These are phyloP conservation scores for Silurus aristotelis DNA, from an alignment of 2,797 vertebrate genomes.

Conservation along the genomic window DNA sequence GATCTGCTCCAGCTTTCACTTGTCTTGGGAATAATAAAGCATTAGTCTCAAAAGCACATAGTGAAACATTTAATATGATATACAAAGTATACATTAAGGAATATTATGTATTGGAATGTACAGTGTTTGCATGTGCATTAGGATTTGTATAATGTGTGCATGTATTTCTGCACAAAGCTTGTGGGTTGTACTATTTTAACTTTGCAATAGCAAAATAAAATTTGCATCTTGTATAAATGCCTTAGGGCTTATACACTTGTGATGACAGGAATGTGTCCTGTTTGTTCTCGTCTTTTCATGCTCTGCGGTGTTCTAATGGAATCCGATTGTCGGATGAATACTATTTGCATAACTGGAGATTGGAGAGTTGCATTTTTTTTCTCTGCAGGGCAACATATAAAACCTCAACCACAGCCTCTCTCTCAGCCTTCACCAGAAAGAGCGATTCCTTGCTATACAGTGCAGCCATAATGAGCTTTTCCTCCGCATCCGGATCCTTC, in stretches of 20 bases:
- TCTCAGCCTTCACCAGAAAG: conserved; percentile 43
- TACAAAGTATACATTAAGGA: neutral
- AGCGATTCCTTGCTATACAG: conserved; percentile 15
- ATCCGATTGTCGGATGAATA: neutral
- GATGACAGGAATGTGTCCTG: conserved; percentile 35
- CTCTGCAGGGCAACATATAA: conserved; percentile 65
- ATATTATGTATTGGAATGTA: neutral
- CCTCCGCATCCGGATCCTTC: conserved; percentile 33
- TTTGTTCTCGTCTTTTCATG: conserved; percentile 4
- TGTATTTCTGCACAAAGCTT: neutral
- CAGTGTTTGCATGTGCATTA: neutral
- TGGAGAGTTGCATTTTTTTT: conserved; percentile 52
- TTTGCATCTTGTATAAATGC: neutral
- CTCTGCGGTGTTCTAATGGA: neutral
- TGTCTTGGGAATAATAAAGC: conserved; percentile 45
- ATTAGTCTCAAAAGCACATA: conserved; percentile 14
- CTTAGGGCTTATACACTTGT: conserved; percentile 7
- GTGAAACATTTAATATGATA: too few species aligned
- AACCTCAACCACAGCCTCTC: conserved; percentile 58
- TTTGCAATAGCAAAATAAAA: neutral
- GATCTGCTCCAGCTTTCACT: conserved; percentile 38
- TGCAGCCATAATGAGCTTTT: conserved; percentile 52
- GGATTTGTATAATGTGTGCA: neutral
- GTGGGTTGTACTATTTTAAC: neutral
- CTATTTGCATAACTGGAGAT: conserved; percentile 43